Conservation (phyloP, 2,888 invertebrate genomes). For the Pammene aurita region DNA sequence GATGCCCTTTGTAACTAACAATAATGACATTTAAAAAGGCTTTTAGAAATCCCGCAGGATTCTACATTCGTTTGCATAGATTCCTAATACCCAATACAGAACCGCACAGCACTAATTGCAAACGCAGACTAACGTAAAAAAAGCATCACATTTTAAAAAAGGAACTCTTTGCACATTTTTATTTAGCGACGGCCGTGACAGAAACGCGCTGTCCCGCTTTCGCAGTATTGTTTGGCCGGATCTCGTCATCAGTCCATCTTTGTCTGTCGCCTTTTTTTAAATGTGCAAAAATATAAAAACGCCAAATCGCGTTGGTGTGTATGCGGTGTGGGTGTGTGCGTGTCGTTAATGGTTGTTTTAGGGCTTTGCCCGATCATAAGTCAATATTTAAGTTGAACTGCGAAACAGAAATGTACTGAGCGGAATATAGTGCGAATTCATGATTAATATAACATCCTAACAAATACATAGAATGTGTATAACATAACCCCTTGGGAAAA, state of each 20-base stretch:
- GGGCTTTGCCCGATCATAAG: constrained; percentile 81
- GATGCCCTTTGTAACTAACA: constrained; percentile 47
- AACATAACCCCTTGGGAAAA: background rate
- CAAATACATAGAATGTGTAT: too few relatives aligned
- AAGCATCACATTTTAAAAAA: constrained; percentile 81
- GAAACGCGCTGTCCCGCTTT: constrained; percentile 74
- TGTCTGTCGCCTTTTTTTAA: constrained; percentile 81
- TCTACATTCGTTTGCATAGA: constrained; percentile 70
- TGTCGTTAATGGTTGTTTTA: constrained; percentile 77
- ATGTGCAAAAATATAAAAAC: constrained; percentile 83
- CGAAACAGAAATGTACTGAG: constrained; percentile 37
- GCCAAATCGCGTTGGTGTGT: constrained; percentile 73
- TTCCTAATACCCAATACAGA: constrained; percentile 70
- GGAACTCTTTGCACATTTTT: constrained; percentile 81
- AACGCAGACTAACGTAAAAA: constrained; percentile 82
- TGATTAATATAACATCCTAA: background rate
- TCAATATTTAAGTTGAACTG: constrained; percentile 61
- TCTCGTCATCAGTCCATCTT: constrained; percentile 82
- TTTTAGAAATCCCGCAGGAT: constrained; percentile 56
- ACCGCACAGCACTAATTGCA: constrained; percentile 81
- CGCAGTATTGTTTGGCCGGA: constrained; percentile 72
- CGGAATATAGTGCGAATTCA: constrained; percentile 28
- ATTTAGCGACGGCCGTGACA: constrained; percentile 78
- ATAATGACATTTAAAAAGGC: constrained; percentile 64
- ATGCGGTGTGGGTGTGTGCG: constrained; percentile 72